Percentiles rank a stretch among this genome's conserved stretches.
phyloP scores from a whole-genome alignment of 2,888 invertebrate genomes.

The Eudemis profundana region DNA sequence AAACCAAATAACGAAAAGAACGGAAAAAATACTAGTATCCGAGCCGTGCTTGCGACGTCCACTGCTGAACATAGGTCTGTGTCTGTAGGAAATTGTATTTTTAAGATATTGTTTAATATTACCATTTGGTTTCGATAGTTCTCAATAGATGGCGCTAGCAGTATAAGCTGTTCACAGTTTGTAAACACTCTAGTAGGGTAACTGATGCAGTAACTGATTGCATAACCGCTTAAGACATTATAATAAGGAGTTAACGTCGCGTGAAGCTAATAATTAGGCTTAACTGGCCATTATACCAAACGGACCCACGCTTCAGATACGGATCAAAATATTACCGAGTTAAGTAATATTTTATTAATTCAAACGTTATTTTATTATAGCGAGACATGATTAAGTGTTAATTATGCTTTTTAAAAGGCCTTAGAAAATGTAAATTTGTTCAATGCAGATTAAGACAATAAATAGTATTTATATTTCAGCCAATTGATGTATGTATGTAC shows the following conservation, averaged over 20 bases:
- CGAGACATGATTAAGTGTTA: slow-evolving; percentile 44
- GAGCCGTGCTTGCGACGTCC: no score
- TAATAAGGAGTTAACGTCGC: slow-evolving; percentile 31
- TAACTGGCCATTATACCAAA: slow-evolving; percentile 30
- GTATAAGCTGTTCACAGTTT: not conserved
- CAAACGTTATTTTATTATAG: slow-evolving; percentile 38
- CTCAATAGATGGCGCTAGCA: slow-evolving; percentile 1
- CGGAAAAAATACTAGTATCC: no score
- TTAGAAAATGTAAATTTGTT: no score
- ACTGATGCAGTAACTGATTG: not conserved
- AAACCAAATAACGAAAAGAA: no score
- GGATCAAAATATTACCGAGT: slow-evolving; percentile 34
- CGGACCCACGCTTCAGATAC: slow-evolving; percentile 25
- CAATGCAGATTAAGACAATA: no score
- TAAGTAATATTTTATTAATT: slow-evolving; percentile 37
- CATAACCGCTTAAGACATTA: slow-evolving; percentile 24
- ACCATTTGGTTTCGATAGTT: not conserved
- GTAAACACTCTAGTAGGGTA: not conserved
- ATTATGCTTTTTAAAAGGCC: slow-evolving; percentile 44
- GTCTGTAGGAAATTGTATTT: no score
- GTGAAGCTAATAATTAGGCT: slow-evolving; percentile 35
- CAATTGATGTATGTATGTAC: no score
- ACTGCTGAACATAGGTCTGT: no score
- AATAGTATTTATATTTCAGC: no score
- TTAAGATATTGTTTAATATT: no score